phyloP scores from a whole-genome alignment of 2,888 invertebrate species.

The Spialia ferax region DNA sequence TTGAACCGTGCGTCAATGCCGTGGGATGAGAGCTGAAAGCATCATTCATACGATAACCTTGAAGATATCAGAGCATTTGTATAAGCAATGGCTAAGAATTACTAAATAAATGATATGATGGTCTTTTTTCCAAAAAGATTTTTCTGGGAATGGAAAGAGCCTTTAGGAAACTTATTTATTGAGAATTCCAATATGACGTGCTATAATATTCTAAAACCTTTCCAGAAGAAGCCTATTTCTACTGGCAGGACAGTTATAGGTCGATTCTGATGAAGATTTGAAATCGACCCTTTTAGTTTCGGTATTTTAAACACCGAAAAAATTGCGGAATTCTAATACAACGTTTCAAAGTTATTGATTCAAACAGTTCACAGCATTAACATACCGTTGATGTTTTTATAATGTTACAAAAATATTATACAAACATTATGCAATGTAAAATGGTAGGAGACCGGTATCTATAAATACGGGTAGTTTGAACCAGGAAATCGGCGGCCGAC shows the following conservation, averaged over 20 bases:
- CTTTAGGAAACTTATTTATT: no score
- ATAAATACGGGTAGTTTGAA: constrained; percentile 35
- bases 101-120: no score
- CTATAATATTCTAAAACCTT: no score
- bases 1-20: constrained; percentile 11
- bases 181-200: no score
- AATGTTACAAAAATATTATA: constrained; percentile 13
- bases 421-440: constrained; percentile 33
- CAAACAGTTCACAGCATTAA: neutral
- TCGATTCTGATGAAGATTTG: no score
- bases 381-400: neutral
- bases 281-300: no score
- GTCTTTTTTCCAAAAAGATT: no score
- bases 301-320: neutral
- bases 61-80: neutral
- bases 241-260: no score
- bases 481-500: constrained; percentile 31
- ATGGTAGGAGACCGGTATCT: constrained; percentile 27
- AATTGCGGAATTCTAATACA: neutral
- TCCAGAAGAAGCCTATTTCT: no score
- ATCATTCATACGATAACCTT: neutral
- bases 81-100: no score
- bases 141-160: no score
- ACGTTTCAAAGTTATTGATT: neutral
- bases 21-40: neutral